These are phyloP conservation scores for Anolis sagrei DNA, from an alignment of 2,113 vertebrate species.

Conservation along the genomic window DNA sequence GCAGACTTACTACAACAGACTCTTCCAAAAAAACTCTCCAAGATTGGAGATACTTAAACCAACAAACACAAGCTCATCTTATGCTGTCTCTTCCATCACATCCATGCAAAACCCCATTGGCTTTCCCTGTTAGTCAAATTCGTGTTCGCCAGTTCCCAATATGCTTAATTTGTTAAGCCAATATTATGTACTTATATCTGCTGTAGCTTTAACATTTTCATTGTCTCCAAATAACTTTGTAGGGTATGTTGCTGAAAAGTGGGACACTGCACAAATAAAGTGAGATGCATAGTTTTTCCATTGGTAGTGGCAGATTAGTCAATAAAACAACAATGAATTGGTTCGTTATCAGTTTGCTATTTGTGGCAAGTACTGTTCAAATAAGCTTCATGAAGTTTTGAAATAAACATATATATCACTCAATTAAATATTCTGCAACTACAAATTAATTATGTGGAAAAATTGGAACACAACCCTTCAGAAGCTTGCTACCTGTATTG, in stretches of 20 bases:
- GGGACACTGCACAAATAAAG: neutral
- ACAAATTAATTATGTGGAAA: neutral
- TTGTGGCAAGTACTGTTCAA: neutral
- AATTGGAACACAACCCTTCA: neutral
- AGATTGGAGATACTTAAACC: too few species aligned
- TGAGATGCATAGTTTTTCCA: neutral
- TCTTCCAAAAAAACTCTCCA: neutral
- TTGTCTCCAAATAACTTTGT: neutral
- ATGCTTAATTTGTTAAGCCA: too few species aligned
- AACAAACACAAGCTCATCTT: too few species aligned
- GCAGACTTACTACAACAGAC: neutral
- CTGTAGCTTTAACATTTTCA: neutral
- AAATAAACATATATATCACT: neutral
- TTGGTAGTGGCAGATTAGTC: neutral
- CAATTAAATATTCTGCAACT: conserved; percentile 9
- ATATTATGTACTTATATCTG: neutral
- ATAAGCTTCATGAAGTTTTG: conserved; percentile 10
- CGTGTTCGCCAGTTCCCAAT: too few species aligned
- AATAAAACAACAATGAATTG: neutral
- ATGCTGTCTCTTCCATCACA: too few species aligned
- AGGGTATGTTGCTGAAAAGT: neutral
- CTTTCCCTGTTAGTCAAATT: neutral
- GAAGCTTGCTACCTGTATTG: conserved; percentile 82
- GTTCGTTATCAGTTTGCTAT: neutral
- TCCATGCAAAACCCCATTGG: too few species aligned